These are phyloP conservation scores for Dysdera silvatica DNA, from an alignment of 1,140 invertebrate species.

Conservation along the genomic window DNA sequence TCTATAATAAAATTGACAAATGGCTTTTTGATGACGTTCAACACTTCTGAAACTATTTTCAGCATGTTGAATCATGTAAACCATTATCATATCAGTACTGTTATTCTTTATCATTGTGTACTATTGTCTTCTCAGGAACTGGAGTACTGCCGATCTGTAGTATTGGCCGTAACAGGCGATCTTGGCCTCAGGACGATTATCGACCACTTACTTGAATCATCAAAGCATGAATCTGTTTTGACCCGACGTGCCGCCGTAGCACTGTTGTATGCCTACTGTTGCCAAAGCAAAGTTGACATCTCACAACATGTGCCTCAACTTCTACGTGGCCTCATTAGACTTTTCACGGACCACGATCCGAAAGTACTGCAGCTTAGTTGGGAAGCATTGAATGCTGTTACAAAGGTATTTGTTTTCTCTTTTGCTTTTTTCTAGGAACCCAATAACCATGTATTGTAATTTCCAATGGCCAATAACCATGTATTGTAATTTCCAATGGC, in stretches of 20 bases:
- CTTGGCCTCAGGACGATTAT: slow-evolving; percentile 77
- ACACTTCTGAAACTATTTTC: no score
- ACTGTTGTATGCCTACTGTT: slow-evolving; percentile 81
- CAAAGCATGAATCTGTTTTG: slow-evolving; percentile 51
- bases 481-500: no score
- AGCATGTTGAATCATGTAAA: no score
- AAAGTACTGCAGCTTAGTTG: slow-evolving; percentile 75
- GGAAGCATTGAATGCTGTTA: slow-evolving; percentile 83
- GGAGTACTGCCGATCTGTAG: slow-evolving; percentile 87
- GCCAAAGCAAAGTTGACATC: slow-evolving; percentile 76
- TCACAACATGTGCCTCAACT: slow-evolving; percentile 70
- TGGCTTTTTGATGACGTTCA: no score
- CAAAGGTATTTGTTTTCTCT: slow-evolving; percentile 67
- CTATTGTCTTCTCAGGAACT: slow-evolving; percentile 52
- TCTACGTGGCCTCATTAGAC: slow-evolving; percentile 71
- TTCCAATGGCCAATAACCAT: no score
- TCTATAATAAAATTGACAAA: no score
- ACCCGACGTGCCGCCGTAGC: slow-evolving; percentile 68
- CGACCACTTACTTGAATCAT: slow-evolving; percentile 77
- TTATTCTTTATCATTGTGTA: neutral
- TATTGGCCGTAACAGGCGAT: slow-evolving; percentile 81
- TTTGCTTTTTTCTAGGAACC: no score
- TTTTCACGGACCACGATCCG: slow-evolving; percentile 72
- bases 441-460: no score
- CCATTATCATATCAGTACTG: no score